Conservation (phyloP, 30 jellyfish, hydroid and myxozoan genomes). For the Hydractinia echinata region DNA sequence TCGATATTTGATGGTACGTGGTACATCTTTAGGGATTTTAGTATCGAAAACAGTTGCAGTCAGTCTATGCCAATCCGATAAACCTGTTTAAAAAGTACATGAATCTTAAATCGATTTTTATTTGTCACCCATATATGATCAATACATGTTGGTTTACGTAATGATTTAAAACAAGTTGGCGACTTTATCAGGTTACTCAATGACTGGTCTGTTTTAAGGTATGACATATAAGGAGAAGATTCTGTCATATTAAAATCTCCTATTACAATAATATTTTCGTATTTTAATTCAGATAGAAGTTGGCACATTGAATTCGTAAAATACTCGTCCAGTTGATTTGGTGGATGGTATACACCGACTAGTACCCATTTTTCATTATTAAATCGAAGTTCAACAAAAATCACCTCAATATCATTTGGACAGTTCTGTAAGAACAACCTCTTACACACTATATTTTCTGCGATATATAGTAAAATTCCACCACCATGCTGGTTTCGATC, state of each 20-base stretch:
- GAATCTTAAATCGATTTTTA: neutral
- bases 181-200: neutral
- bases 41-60: neutral
- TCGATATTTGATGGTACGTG: neutral
- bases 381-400: neutral
- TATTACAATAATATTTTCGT: neutral
- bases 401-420: neutral
- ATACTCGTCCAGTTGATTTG: no score
- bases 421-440: neutral
- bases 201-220: neutral
- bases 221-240: neutral
- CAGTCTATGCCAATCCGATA: constrained; percentile 4
- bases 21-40: neutral
- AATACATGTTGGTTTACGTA: neutral
- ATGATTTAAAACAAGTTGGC: constrained; percentile 1
- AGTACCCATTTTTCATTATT: no score
- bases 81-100: neutral
- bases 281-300: neutral
- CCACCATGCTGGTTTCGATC: neutral
- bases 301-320: no score
- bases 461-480: neutral
- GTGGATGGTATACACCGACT: no score
- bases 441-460: neutral
- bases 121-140: constrained; percentile 1
- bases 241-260: neutral